Percentiles rank a stretch among this genome's conserved stretches.
These are phyloP conservation scores for honey bee (Apis mellifera) DNA, from an alignment of 1,140 invertebrate genomes.

Conservation along the genomic window Amel_HAv3.1 CM009942.2:4821001-4821500, in stretches of 20 bases:
- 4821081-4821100: not conserved
- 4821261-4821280: slow-evolving; percentile 41
- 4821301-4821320: slow-evolving; percentile 70
- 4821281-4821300: slow-evolving; percentile 67
- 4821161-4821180: slow-evolving; percentile 28
- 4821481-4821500: slow-evolving; percentile 29
- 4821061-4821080: not conserved
- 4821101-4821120: not conserved
- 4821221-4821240: not conserved
- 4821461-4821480: slow-evolving; percentile 1
- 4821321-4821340: slow-evolving; percentile 72
- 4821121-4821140: not conserved
- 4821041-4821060: no score
- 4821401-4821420: slow-evolving; percentile 35
- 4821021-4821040: no score
- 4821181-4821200: slow-evolving; percentile 33
- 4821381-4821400: slow-evolving; percentile 47
- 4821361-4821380: slow-evolving; percentile 51
- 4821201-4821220: not conserved
- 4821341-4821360: slow-evolving; percentile 71
- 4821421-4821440: slow-evolving; percentile 49
- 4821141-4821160: not conserved
- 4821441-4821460: slow-evolving; percentile 42
- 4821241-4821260: slow-evolving; percentile 41
- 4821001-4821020: no score